These are phyloP conservation scores for Drosophila truncata DNA, from an alignment of 1,140 invertebrate species.

Conservation along the genomic window DNA sequence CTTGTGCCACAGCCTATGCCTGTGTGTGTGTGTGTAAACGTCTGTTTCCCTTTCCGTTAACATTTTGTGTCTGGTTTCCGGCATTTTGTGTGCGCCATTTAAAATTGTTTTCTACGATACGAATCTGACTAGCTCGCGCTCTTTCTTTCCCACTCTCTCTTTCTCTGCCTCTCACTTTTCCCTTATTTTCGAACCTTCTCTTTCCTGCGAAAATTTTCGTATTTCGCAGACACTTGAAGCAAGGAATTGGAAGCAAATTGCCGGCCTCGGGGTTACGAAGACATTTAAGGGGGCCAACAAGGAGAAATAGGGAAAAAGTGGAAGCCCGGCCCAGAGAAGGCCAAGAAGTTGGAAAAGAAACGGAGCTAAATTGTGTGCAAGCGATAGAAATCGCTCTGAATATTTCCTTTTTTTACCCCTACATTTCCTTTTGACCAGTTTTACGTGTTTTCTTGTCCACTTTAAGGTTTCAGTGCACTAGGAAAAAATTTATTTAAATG, in stretches of 20 bases:
- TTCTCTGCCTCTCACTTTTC: background rate
- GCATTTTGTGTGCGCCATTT: constrained; percentile 79
- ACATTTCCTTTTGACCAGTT: constrained; percentile 29
- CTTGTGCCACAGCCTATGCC: background rate
- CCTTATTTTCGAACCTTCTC: background rate
- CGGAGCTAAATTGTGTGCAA: constrained; percentile 49
- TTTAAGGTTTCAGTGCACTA: background rate
- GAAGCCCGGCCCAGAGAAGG: constrained; percentile 9
- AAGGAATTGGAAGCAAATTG: constrained; percentile 79
- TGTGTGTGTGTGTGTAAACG: constrained; percentile 38
- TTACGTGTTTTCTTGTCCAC: constrained; percentile 32
- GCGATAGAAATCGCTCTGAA: constrained; percentile 42
- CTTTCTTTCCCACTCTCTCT: constrained; percentile 4
- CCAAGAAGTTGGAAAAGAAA: constrained; percentile 42
- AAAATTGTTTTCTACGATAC: constrained; percentile 81
- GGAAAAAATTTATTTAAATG: background rate
- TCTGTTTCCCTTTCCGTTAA: constrained; percentile 79
- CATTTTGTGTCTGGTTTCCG: constrained; percentile 83
- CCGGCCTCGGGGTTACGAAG: constrained; percentile 55
- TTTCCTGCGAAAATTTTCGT: constrained; percentile 35
- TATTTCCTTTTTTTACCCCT: constrained; percentile 9
- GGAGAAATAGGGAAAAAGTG: constrained; percentile 32
- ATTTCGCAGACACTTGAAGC: constrained; percentile 66
- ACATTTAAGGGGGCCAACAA: constrained; percentile 57
- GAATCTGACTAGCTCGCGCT: constrained; percentile 59